Evolutionary conservation across 2,113 vertebrate species (phyloP).

Genomic region (Neogobius melanostomus): DNA sequence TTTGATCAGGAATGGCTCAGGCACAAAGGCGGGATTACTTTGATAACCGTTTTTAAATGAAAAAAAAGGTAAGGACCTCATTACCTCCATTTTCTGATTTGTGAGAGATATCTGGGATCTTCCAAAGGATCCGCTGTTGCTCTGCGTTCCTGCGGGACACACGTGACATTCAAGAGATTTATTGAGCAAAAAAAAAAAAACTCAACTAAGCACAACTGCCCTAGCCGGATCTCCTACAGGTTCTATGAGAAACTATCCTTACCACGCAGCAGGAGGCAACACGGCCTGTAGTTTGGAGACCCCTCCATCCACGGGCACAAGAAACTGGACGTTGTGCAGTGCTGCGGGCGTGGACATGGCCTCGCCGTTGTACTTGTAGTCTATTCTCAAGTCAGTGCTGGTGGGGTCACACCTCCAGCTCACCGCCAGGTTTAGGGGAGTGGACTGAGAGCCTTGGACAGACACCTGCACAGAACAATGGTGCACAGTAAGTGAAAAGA

Average conservation of each 20-base stretch:
- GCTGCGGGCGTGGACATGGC: slow-evolving; percentile 89
- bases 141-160: slow-evolving; percentile 85
- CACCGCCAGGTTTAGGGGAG: slow-evolving; percentile 93
- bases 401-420: slow-evolving; percentile 93
- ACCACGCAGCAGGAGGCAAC: slow-evolving; percentile 96
- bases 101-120: slow-evolving; percentile 97
- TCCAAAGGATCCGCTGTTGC: slow-evolving; percentile 96
- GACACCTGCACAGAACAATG: slow-evolving; percentile 80
- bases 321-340: slow-evolving; percentile 97
- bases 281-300: slow-evolving; percentile 94
- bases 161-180: background rate
- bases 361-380: slow-evolving; percentile 96
- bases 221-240: background rate
- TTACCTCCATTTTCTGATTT: slow-evolving; percentile 98
- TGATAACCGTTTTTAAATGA: background rate
- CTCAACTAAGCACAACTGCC: background rate
- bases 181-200: background rate
- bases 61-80: background rate
- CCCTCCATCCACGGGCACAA: slow-evolving; percentile 90
- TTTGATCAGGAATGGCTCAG: background rate
- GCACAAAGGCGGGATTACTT: background rate
- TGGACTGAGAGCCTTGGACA: slow-evolving; percentile 89
- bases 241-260: slow-evolving; percentile 20
- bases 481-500: background rate
- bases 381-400: slow-evolving; percentile 95